These are phyloP conservation scores for Nannospalax galili DNA, from an alignment of 2,113 vertebrate species.

Conservation along the genomic window DNA sequence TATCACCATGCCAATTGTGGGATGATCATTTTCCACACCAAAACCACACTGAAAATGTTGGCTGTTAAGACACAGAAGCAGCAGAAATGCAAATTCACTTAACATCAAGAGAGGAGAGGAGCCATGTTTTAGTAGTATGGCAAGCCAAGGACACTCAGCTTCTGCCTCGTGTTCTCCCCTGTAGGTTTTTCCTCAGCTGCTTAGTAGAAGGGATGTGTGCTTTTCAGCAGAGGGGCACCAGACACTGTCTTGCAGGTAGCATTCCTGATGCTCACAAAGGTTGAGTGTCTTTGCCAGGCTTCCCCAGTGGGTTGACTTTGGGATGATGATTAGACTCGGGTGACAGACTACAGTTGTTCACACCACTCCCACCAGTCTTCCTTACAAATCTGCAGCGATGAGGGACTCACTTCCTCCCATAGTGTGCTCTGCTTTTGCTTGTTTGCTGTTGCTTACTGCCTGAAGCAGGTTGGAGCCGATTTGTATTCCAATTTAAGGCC, in stretches of 20 bases:
- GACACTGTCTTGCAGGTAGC: neutral
- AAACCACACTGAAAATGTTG: conserved; percentile 74
- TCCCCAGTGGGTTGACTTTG: neutral
- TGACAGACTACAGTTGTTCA: neutral
- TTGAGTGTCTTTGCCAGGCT: neutral
- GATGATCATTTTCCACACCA: conserved; percentile 69
- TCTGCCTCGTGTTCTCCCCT: neutral
- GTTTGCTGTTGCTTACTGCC: conserved; percentile 69
- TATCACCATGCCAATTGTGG: conserved; percentile 65
- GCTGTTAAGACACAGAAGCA: conserved; percentile 70
- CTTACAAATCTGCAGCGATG: neutral
- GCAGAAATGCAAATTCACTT: conserved; percentile 68
- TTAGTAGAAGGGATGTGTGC: neutral
- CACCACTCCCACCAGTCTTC: neutral
- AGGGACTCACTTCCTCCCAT: neutral
- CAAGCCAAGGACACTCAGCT: neutral
- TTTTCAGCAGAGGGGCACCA: neutral
- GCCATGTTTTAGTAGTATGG: conserved; percentile 36
- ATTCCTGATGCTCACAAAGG: neutral
- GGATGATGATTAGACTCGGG: neutral
- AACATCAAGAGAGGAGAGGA: conserved; percentile 56
- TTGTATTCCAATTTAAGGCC: conserved; percentile 76
- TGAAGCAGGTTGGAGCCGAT: conserved; percentile 71
- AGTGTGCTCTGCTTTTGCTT: conserved; percentile 70
- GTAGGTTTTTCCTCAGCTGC: neutral